These are phyloP conservation scores for Saguinus imperator DNA, from an alignment of 2,113 vertebrate species.

Conservation along the genomic window DNA sequence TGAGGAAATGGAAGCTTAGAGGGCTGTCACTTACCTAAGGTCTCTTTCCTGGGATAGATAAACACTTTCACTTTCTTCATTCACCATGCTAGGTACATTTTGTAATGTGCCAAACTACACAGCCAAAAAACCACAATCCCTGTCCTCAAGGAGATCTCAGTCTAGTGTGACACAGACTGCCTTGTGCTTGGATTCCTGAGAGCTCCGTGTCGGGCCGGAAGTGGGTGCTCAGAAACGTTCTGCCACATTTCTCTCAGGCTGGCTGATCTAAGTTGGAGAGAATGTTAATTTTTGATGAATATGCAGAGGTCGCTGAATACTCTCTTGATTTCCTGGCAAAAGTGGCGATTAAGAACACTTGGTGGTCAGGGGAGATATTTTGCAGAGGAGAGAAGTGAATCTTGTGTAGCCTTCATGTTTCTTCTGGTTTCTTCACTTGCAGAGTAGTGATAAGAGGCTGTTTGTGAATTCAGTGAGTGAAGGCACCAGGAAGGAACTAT, in stretches of 20 bases:
- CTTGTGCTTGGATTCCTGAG: not conserved
- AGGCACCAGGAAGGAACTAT: not conserved
- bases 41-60: not conserved
- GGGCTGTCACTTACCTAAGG: not conserved
- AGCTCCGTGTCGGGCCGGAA: constrained; percentile 14
- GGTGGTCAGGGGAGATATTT: not conserved
- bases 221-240: not conserved
- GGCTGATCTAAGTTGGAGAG: constrained; percentile 36
- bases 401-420: rapidly evolving
- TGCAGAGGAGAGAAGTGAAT: rapidly evolving
- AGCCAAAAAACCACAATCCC: not conserved
- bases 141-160: not conserved
- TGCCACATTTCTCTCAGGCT: not conserved
- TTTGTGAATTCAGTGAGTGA: not conserved
- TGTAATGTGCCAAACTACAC: rapidly evolving
- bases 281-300: not conserved
- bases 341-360: not conserved
- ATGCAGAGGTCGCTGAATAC: not conserved
- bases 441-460: not conserved
- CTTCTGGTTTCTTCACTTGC: not conserved
- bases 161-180: not conserved
- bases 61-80: not conserved
- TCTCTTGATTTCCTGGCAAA: not conserved
- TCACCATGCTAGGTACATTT: rapidly evolving
- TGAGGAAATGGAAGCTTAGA: not conserved